These are phyloP conservation scores for Pantelozetes paolii DNA, from an alignment of 2,888 invertebrate genomes.

Conservation along the genomic window DNA sequence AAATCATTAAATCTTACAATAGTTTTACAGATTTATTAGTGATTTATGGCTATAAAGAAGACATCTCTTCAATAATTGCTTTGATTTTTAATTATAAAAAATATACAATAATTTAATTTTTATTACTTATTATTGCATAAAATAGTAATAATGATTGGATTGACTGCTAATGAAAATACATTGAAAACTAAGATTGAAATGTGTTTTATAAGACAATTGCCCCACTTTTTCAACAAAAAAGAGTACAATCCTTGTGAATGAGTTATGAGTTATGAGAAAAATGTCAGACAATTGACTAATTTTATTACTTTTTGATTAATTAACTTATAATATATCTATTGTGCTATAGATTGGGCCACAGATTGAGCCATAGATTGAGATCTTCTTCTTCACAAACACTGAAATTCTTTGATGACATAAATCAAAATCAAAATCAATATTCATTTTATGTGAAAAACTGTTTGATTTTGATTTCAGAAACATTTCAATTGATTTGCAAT, in stretches of 20 bases:
- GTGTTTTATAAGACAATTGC: constrained; percentile 29
- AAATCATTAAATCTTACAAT: no score
- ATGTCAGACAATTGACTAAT: constrained; percentile 4
- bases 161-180: constrained; percentile 10
- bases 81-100: constrained; percentile 5
- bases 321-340: neutral
- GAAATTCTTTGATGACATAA: neutral
- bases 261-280: neutral
- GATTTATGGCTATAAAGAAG: neutral
- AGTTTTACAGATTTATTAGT: neutral
- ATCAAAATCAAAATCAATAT: neutral
- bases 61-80: neutral
- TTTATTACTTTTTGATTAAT: neutral
- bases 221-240: constrained; percentile 20
- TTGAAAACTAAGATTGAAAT: neutral
- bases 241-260: neutral
- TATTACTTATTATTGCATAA: constrained; percentile 29
- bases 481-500: no score
- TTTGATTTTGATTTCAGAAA: neutral
- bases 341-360: no score
- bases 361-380: neutral
- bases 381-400: neutral
- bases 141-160: constrained; percentile 13
- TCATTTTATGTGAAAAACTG: neutral
- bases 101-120: constrained; percentile 21